Conservation (phyloP, 2,888 invertebrate genomes). For the Alentia gelatinosa region DNA sequence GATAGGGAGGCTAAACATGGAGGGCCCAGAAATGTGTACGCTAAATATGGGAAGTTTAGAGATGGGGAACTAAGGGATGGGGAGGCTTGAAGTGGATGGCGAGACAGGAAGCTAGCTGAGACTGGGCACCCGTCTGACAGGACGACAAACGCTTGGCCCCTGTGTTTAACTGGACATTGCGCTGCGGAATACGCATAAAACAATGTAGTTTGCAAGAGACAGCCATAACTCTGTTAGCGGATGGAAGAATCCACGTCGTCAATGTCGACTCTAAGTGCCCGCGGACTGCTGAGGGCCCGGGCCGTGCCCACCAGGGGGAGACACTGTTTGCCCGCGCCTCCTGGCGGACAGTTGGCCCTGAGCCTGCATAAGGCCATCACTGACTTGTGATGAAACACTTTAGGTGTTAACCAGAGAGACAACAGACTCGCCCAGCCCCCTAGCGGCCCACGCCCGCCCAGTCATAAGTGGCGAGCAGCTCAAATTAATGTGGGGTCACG, state of each 20-base stretch:
- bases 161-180: too few relatives aligned
- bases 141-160: too few relatives aligned
- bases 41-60: too few relatives aligned
- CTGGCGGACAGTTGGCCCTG: neutral
- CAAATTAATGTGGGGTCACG: neutral
- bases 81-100: too few relatives aligned
- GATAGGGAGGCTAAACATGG: too few relatives aligned
- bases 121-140: too few relatives aligned
- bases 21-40: too few relatives aligned
- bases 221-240: neutral
- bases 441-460: neutral
- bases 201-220: neutral
- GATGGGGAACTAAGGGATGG: too few relatives aligned
- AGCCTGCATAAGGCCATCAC: neutral
- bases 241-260: neutral
- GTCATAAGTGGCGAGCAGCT: neutral
- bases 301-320: neutral
- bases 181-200: neutral
- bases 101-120: too few relatives aligned
- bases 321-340: neutral
- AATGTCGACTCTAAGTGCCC: neutral
- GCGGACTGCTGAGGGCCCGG: neutral
- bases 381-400: slow-evolving; percentile 10
- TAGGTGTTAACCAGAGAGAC: neutral
- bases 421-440: neutral